Evolutionary conservation across 2,888 invertebrate species (phyloP).

Genomic region (Horisme vitalbata): DNA sequence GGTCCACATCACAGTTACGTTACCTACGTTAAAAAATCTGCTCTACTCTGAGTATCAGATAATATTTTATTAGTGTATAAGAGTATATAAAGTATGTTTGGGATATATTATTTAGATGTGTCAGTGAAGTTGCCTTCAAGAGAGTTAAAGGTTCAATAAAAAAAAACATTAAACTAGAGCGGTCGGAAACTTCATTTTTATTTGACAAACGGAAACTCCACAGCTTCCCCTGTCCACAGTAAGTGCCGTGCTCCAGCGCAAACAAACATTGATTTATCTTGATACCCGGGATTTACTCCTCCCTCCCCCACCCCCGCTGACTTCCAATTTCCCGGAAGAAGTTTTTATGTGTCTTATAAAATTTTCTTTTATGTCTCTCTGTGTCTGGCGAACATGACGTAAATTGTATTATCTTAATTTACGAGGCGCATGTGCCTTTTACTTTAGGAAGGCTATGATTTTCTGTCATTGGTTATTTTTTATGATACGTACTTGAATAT

Average conservation of each 20-base stretch:
- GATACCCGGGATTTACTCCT: constrained; percentile 72
- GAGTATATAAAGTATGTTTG: too few species aligned
- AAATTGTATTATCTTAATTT: constrained; percentile 28
- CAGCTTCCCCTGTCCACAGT: constrained; percentile 42
- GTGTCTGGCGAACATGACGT: constrained; percentile 24
- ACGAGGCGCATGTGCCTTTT: constrained; percentile 3
- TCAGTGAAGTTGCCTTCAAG: too few species aligned
- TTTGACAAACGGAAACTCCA: constrained; percentile 41
- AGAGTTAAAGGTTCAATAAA: too few species aligned
- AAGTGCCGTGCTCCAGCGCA: constrained; percentile 68
- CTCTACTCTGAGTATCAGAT: too few species aligned
- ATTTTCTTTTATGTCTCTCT: constrained; percentile 61
- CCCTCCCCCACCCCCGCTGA: constrained; percentile 59
- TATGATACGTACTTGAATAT: too few species aligned
- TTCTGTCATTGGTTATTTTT: too few species aligned
- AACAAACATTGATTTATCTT: constrained; percentile 82
- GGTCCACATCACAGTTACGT: too few species aligned
- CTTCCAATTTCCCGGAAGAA: constrained; percentile 71
- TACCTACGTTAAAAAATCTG: too few species aligned
- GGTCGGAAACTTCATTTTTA: neutral
- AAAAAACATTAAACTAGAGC: neutral
- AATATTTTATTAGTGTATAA: too few species aligned
- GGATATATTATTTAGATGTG: too few species aligned
- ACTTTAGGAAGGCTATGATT: constrained; percentile 3
- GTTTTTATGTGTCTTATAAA: constrained; percentile 78